Base-by-base conservation (phyloP, 1,140 invertebrate species). In the Halotydeus destructor region DNA sequence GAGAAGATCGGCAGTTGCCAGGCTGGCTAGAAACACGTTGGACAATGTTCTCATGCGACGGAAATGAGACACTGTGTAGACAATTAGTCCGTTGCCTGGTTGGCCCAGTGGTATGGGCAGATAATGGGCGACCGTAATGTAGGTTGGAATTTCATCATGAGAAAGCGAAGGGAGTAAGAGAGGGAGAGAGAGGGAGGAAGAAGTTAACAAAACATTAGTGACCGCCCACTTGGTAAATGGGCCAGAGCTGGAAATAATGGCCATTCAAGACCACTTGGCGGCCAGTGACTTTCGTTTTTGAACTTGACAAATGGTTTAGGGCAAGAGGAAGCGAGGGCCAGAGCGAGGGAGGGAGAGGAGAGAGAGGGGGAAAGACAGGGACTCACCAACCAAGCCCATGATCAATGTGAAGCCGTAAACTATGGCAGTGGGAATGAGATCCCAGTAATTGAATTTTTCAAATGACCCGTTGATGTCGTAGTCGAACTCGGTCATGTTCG, bases 1-100 rank as follows among this genome's bases (percentile, higher is more conserved):
- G 12, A 78, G 60, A 2, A 78, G 62, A 60, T 78, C 76, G 1
- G 76, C 74, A 1, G 68, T 69, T 3, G 75, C 73, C 21, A 78
- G 56, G 50, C 71, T 73, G 2, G 70, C 68, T 18, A 78, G 57
- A 48, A 79, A 77, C 4, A 76, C 65, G 49, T 79, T 79, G 4
- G 75, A 78, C 2, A 74, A 65, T 50, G 54, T 71, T 45, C 63
- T 57, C 57, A 72, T 71, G 36, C 69, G 55, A 36, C 65, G 37
- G 43, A 58, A 59, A 26, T 52, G 49, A 11, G 43, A 25, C 9
- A 54, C 52, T 2, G 47, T 70, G 18, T 70, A 60, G 35, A 72
- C 67, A 35, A 72, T 71, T 31, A 72, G 55, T 16, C 54, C 54
- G 57, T 75, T 68, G 49, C 74, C 74, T 9, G 27, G 4, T 25